Base-by-base conservation (phyloP, 2,888 invertebrate genomes). In the Thecophora atra region DNA sequence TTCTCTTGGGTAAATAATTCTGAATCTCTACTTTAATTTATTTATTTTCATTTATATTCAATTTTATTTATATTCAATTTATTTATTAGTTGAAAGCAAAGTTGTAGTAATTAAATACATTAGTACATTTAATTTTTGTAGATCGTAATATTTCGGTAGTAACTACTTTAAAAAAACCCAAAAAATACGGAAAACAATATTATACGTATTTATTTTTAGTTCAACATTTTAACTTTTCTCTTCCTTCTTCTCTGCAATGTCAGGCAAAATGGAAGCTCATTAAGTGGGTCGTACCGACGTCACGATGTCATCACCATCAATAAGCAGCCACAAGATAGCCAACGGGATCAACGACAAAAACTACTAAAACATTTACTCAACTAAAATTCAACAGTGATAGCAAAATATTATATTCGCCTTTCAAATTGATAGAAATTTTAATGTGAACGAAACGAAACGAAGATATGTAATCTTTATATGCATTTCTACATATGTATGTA, bases 261-360 rank as follows among this genome's bases (percentile, higher is more conserved):
- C 78, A 82, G 84, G 83, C 84, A 83, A 84, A 82, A 79, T 80
- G 77, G 78, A 64, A 75, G 74, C 76, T 75, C 78, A n/a, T 67
- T 71, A 62, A 76, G 74, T 73, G 76, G 72, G n/a, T n/a, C 7
- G 77, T 63, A 66, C 47, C 51, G 37, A 37, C 11, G 13, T 19
- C 56, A 19, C 66, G 79, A 76, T 71, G 68, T n/a, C 75, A 73
- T 15, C 72, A 70, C 73, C 78, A 78, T 21, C 79, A 77, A 51
- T 74, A 76, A 47, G n/a, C n/a, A n/a, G n/a, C n/a, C n/a, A n/a
- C n/a, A n/a, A n/a, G n/a, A n/a, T n/a, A n/a, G n/a, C n/a, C 47
- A n/a, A 47, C 47, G 15, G 17, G 47, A 11, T 54, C 77, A 78
- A 37, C 77, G 77, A n/a, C 77, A 70, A 70, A 21, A 72, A 17